phyloP scores from a whole-genome alignment of 2,797 vertebrate species.

The Apogon hyalosoma region DNA sequence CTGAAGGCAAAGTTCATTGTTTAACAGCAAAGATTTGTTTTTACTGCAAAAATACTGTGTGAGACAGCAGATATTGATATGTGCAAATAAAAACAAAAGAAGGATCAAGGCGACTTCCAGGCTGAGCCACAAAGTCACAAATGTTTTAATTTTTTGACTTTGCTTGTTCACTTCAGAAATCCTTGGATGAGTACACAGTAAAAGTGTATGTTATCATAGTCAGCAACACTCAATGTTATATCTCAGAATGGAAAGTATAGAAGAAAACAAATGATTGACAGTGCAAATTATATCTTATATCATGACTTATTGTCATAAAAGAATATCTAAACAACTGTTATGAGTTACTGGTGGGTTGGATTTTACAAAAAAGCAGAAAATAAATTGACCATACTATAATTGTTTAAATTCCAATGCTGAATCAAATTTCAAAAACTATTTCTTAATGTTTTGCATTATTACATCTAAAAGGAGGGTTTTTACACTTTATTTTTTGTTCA shows the following conservation, averaged over 20 bases:
- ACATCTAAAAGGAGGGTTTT: background rate
- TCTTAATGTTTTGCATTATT: background rate
- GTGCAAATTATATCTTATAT: constrained; percentile 1
- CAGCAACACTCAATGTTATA: background rate
- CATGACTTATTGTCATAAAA: constrained; percentile 16
- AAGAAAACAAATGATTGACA: constrained; percentile 5
- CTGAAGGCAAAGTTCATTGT: background rate
- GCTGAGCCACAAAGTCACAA: constrained; percentile 17
- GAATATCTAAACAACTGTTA: constrained; percentile 8
- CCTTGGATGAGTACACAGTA: constrained; percentile 14
- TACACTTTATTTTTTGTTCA: constrained; percentile 1
- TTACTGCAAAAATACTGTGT: background rate
- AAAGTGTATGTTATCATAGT: constrained; percentile 15
- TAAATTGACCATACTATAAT: background rate
- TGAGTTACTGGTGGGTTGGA: background rate
- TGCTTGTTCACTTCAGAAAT: constrained; percentile 23
- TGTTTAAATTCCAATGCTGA: background rate
- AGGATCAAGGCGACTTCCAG: constrained; percentile 15
- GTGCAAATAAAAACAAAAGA: constrained; percentile 7
- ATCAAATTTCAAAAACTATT: constrained; percentile 8
- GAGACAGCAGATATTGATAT: background rate
- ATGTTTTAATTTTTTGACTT: constrained; percentile 6
- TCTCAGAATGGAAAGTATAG: constrained; percentile 9
- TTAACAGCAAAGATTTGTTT: background rate
- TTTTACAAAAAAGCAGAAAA: background rate